Conservation (phyloP, 2,113 vertebrate genomes). For the Ailuropoda melanoleuca region DNA sequence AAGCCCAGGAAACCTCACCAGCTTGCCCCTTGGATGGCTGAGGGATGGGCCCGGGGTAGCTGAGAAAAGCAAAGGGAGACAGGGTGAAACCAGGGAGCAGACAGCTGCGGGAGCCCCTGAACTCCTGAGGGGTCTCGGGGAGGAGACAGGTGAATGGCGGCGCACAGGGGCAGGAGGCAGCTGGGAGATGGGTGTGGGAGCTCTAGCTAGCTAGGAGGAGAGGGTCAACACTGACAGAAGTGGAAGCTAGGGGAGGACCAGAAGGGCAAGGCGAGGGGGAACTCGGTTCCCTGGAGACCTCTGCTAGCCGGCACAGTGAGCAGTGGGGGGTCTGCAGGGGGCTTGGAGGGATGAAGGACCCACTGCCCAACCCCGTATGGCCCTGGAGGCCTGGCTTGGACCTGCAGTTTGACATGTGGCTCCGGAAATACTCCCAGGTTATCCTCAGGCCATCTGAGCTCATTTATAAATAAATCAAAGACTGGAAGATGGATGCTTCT, state of each 20-base stretch:
- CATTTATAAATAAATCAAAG: background rate
- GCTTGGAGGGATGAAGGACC: background rate
- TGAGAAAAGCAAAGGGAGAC: background rate
- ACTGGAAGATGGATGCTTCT: background rate
- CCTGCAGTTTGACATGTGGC: background rate
- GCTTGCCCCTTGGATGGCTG: background rate
- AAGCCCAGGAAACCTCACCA: background rate
- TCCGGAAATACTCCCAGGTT: conserved; percentile 29
- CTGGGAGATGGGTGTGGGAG: background rate
- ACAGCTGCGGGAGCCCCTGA: background rate
- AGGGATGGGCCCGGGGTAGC: background rate
- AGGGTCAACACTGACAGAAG: background rate
- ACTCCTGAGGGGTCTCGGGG: background rate
- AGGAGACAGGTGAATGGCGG: background rate
- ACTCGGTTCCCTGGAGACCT: background rate
- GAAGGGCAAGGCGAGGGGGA: background rate
- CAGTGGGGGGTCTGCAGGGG: fast-evolving
- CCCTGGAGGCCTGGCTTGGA: background rate
- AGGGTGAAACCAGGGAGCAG: fast-evolving
- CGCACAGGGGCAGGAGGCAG: background rate
- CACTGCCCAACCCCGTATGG: background rate
- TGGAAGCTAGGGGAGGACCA: background rate
- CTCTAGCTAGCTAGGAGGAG: too few relatives aligned
- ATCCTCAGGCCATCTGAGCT: background rate
- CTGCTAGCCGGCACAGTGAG: background rate